Conservation (phyloP, 2,797 vertebrate species). For the Cryptoprocta ferox region DNA sequence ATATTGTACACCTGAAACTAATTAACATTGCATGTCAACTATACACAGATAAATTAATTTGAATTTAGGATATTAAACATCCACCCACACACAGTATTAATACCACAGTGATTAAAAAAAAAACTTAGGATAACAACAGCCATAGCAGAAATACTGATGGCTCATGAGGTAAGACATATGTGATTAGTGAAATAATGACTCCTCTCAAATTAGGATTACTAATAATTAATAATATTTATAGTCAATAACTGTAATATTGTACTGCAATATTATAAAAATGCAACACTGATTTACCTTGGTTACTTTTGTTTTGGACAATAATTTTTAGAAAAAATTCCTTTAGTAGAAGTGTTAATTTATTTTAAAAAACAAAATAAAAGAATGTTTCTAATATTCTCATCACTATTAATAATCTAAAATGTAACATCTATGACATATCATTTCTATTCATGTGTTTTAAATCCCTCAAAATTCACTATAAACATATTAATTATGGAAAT, state of each 20-base stretch:
- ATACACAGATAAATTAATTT: slow-evolving; percentile 61
- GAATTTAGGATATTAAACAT: slow-evolving; percentile 72
- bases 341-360: not conserved
- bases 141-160: slow-evolving; percentile 55
- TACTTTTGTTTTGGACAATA: slow-evolving; percentile 32
- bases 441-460: slow-evolving; percentile 37
- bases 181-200: slow-evolving; percentile 61
- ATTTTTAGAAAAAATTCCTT: slow-evolving; percentile 39
- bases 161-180: slow-evolving; percentile 25
- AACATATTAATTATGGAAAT: not conserved
- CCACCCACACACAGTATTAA: slow-evolving; percentile 46
- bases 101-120: not conserved
- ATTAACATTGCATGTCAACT: not conserved
- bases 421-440: not conserved
- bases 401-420: not conserved
- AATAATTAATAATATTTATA: slow-evolving; percentile 58
- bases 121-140: not conserved
- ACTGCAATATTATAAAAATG: not conserved
- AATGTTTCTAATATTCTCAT: slow-evolving; percentile 6
- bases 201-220: slow-evolving; percentile 58
- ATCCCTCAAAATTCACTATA: not conserved
- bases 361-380: not conserved
- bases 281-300: slow-evolving; percentile 47
- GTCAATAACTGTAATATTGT: slow-evolving; percentile 45
- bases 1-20: not conserved